These are phyloP conservation scores for Harpagifer antarcticus DNA, from an alignment of 2,797 vertebrate genomes.

Conservation along the genomic window DNA sequence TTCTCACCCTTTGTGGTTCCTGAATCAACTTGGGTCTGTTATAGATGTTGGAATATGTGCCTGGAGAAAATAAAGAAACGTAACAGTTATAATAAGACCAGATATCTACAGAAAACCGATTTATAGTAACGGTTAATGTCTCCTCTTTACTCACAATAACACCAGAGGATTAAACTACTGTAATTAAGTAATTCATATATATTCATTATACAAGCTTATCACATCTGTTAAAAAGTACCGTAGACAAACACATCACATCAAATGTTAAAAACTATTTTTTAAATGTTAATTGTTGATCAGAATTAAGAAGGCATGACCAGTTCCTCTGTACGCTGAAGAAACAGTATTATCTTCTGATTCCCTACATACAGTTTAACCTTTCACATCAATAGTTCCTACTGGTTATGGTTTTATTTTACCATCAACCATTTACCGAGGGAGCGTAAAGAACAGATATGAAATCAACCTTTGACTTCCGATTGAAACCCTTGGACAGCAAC, in stretches of 20 bases:
- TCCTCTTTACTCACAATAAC: background rate
- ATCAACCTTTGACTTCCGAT: background rate
- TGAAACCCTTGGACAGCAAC: background rate
- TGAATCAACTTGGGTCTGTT: constrained; percentile 95
- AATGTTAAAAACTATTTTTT: background rate
- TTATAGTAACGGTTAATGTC: too few species aligned
- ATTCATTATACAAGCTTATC: too few species aligned
- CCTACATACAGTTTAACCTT: too few species aligned
- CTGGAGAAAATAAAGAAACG: constrained; percentile 70
- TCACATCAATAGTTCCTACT: too few species aligned
- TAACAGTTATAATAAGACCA: background rate
- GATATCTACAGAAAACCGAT: background rate
- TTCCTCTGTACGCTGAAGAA: too few species aligned
- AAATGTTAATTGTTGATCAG: background rate
- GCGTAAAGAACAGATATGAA: background rate
- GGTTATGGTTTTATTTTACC: too few species aligned
- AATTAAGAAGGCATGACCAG: background rate
- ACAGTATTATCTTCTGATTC: too few species aligned
- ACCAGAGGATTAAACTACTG: background rate
- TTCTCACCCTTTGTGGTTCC: constrained; percentile 90
- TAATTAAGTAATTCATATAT: background rate
- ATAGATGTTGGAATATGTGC: constrained; percentile 97
- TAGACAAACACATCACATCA: too few species aligned
- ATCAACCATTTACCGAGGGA: background rate
- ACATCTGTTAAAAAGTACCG: too few species aligned